phyloP scores from a whole-genome alignment of 2,888 invertebrate species.

The Hanleya hanleyi region DNA sequence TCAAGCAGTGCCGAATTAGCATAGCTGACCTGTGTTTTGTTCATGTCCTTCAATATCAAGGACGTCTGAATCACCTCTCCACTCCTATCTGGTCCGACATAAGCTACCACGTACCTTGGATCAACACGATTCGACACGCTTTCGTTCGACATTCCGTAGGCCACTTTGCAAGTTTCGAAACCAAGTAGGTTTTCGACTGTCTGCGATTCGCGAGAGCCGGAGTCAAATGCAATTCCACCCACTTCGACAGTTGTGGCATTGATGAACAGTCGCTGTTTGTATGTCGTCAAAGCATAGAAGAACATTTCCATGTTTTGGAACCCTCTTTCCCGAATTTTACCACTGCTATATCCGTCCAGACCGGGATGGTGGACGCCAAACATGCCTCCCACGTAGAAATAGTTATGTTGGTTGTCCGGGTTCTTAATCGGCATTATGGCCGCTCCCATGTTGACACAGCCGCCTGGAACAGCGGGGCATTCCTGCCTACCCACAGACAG shows the following conservation, averaged over 20 bases:
- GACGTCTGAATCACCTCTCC: constrained; percentile 47
- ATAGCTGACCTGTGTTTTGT: constrained; percentile 74
- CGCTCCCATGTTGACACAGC: constrained; percentile 3
- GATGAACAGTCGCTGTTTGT: constrained; percentile 7
- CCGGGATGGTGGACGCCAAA: constrained; percentile 58
- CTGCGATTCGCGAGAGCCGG: constrained; percentile 49
- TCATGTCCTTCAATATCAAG: constrained; percentile 75
- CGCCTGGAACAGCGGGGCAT: no score
- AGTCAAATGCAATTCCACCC: constrained; percentile 66
- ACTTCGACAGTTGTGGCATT: constrained; percentile 35
- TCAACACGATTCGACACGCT: constrained; percentile 30
- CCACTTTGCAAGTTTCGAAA: constrained; percentile 57
- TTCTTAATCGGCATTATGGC: constrained; percentile 30
- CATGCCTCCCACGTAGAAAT: constrained; percentile 63
- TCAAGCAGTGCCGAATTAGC: constrained; percentile 51
- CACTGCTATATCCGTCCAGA: constrained; percentile 43
- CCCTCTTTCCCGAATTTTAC: constrained; percentile 47
- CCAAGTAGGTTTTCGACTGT: constrained; percentile 54
- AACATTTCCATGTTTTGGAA: constrained; percentile 71
- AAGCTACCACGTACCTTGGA: constrained; percentile 55
- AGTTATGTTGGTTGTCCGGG: constrained; percentile 23
- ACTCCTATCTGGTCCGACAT: constrained; percentile 60
- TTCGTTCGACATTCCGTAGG: constrained; percentile 28
- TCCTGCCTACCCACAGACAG: no score
- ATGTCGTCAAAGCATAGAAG: constrained; percentile 72